A percentile compares a stretch with the other conserved stretches of the same genome.
Conservation (phyloP, 2,797 vertebrate species). For the Eurystomus glaucurus region DNA sequence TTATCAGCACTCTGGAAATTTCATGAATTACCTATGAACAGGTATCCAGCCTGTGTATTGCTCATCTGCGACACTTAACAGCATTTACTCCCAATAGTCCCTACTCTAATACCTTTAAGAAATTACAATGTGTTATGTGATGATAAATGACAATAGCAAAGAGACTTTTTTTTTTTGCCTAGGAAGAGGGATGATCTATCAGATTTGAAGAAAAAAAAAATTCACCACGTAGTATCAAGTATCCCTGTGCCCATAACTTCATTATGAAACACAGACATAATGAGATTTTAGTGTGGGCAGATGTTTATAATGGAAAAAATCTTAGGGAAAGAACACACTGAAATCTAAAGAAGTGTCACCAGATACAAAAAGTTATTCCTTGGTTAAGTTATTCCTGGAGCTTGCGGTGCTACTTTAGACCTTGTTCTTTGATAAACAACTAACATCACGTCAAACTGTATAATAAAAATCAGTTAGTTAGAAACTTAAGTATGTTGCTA, state of each 20-base stretch:
- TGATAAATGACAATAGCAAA: background rate
- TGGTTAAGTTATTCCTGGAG: background rate
- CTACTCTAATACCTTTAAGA: background rate
- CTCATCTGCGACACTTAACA: background rate
- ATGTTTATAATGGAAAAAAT: background rate
- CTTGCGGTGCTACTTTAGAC: constrained; percentile 19
- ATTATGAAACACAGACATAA: background rate
- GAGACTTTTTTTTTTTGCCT: fast-evolving
- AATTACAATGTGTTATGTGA: background rate
- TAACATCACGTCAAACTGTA: background rate
- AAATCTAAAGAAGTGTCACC: background rate
- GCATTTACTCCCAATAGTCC: background rate
- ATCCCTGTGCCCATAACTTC: background rate
- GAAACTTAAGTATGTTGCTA: background rate
- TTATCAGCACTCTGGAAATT: background rate
- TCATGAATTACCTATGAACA: background rate
- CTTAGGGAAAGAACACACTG: background rate
- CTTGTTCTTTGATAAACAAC: constrained; percentile 15
- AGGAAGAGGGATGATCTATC: background rate
- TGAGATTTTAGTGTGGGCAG: background rate
- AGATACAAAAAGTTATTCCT: background rate
- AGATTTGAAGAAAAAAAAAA: background rate
- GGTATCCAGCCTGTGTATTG: background rate
- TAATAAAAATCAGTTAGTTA: constrained; percentile 34
- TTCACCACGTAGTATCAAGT: background rate